These are phyloP conservation scores for Lagodon rhomboides DNA, from an alignment of 2,797 vertebrate genomes.

Conservation along the genomic window DNA sequence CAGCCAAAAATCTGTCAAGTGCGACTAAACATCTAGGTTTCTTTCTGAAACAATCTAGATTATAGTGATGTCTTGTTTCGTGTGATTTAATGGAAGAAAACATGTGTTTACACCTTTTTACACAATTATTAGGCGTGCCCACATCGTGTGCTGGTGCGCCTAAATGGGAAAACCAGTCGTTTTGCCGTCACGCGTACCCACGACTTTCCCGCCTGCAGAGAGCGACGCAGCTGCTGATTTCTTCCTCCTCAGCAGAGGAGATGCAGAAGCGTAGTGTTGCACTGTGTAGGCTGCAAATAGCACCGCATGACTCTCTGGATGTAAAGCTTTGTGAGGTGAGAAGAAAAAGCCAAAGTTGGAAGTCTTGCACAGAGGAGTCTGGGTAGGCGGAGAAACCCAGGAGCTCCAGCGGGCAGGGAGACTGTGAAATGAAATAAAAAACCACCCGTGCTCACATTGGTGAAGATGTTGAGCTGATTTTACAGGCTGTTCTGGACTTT, in stretches of 20 bases:
- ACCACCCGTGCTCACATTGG: conserved; percentile 13
- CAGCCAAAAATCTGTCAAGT: too few relatives aligned
- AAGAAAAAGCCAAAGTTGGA: conserved; percentile 27
- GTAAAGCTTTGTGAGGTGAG: conserved; percentile 20
- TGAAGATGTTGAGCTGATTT: conserved; percentile 47
- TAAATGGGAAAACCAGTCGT: neutral
- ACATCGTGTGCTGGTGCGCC: too few relatives aligned
- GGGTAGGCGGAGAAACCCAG: conserved; percentile 29
- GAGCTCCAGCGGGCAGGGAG: conserved; percentile 27
- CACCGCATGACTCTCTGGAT: conserved; percentile 25
- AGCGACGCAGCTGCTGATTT: neutral
- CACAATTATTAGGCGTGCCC: too few relatives aligned
- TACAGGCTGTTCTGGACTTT: conserved; percentile 20
- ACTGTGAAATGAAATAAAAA: neutral
- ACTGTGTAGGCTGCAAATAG: conserved; percentile 20
- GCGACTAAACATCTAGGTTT: too few relatives aligned
- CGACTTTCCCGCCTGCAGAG: neutral
- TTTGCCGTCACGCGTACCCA: neutral
- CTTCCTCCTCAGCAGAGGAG: neutral
- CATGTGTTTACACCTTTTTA: too few relatives aligned
- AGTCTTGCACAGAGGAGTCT: conserved; percentile 21
- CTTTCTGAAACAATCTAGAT: too few relatives aligned
- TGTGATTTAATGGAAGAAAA: too few relatives aligned
- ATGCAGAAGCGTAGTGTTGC: conserved; percentile 1
- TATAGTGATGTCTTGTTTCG: too few relatives aligned